These are phyloP conservation scores for Zootermopsis nevadensis DNA, from an alignment of 2,888 invertebrate species.

Conservation along the genomic window DNA sequence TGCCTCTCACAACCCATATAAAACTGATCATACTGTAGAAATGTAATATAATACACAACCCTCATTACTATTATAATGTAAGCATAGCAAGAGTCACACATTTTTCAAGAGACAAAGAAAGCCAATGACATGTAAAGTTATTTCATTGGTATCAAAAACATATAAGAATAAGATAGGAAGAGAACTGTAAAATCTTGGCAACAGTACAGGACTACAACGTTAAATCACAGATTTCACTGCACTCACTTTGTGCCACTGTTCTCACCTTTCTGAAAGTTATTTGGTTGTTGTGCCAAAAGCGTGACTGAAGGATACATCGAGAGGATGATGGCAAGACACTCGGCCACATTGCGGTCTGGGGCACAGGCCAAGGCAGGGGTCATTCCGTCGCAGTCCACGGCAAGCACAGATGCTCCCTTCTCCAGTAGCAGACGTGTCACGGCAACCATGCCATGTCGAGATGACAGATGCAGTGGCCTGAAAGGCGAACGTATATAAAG, in stretches of 20 bases:
- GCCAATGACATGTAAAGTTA: too few relatives aligned
- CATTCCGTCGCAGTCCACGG: conserved; percentile 69
- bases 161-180: too few relatives aligned
- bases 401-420: conserved; percentile 70
- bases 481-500: conserved; percentile 38
- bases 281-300: conserved; percentile 28
- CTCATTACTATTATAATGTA: too few relatives aligned
- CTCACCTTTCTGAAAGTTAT: conserved; percentile 40
- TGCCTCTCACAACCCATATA: too few relatives aligned
- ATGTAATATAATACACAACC: too few relatives aligned
- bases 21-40: too few relatives aligned
- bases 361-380: conserved; percentile 75
- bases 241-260: neutral
- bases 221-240: neutral
- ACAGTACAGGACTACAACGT: neutral
- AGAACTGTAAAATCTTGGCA: too few relatives aligned
- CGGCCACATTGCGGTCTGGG: conserved; percentile 70
- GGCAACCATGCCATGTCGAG: conserved; percentile 70
- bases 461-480: conserved; percentile 72
- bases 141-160: too few relatives aligned
- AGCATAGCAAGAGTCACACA: too few relatives aligned
- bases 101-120: too few relatives aligned
- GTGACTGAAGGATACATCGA: conserved; percentile 48
- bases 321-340: conserved; percentile 71
- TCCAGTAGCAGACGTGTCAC: conserved; percentile 70